These are phyloP conservation scores for Mythimna impura DNA, from an alignment of 2,888 invertebrate genomes.

Conservation along the genomic window DNA sequence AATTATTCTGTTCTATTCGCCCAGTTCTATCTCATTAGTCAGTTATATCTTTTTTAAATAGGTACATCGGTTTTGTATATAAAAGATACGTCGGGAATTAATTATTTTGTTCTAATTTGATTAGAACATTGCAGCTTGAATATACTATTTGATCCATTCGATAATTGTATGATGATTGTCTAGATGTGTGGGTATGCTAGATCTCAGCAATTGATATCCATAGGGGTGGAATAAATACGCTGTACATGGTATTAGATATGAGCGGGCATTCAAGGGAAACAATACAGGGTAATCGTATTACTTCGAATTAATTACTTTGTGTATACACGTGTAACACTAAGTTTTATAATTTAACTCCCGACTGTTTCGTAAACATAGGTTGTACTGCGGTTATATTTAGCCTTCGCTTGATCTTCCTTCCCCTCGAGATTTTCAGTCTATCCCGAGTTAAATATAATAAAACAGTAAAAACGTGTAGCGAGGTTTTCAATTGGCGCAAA, in stretches of 20 bases:
- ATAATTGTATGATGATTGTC: constrained; percentile 20
- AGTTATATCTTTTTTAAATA: too few species aligned
- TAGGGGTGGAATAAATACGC: constrained; percentile 50
- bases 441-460: constrained; percentile 12
- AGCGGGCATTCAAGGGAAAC: constrained; percentile 38
- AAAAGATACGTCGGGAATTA: too few species aligned
- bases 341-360: constrained; percentile 14
- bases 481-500: too few species aligned
- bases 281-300: constrained; percentile 39
- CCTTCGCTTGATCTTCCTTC: neutral
- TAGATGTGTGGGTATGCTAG: constrained; percentile 7
- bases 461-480: too few species aligned
- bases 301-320: constrained; percentile 30
- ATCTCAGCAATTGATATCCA: constrained; percentile 45
- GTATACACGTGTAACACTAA: constrained; percentile 14
- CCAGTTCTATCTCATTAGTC: too few species aligned
- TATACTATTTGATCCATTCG: constrained; percentile 33
- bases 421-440: constrained; percentile 17
- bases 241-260: constrained; percentile 18
- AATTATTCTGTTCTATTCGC: too few species aligned
- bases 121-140: constrained; percentile 26
- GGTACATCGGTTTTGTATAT: too few species aligned
- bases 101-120: constrained; percentile 2
- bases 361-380: constrained; percentile 19
- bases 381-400: constrained; percentile 9